Percentiles rank a stretch among this genome's conserved stretches.
Conservation (phyloP, 1,140 invertebrate genomes). For the Bactericera cockerelli region DNA sequence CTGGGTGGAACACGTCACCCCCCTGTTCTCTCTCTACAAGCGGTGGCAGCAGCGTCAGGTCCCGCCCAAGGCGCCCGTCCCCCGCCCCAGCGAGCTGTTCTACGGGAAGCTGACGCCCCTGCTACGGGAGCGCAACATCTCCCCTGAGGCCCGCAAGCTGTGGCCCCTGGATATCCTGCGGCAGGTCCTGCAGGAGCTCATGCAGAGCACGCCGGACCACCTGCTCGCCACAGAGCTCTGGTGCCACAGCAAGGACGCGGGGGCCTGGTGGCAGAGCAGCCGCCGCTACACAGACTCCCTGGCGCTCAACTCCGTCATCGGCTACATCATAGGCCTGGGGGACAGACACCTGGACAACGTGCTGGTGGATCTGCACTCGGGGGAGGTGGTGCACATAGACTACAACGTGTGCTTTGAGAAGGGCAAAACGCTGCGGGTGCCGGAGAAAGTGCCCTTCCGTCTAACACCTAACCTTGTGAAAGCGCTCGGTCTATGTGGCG, state of each 20-base stretch:
- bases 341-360: constrained; percentile 98
- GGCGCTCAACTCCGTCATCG: constrained; percentile 96
- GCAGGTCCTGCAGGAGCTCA: constrained; percentile 71
- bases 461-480: constrained; percentile 88
- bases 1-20: constrained; percentile 94
- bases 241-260: constrained; percentile 73
- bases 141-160: constrained; percentile 67
- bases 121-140: constrained; percentile 67
- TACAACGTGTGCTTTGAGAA: constrained; percentile 99
- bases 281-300: constrained; percentile 82
- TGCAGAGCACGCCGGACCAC: constrained; percentile 80
- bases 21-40: constrained; percentile 88
- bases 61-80: constrained; percentile 28
- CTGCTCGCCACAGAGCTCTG: constrained; percentile 84
- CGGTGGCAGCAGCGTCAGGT: constrained; percentile 74
- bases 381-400: constrained; percentile 97
- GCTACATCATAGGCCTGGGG: constrained; percentile 93
- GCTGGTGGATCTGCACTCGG: constrained; percentile 80
- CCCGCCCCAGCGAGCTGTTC: constrained; percentile 79
- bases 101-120: constrained; percentile 79
- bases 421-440: constrained; percentile 82
- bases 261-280: constrained; percentile 82
- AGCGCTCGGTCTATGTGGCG: constrained; percentile 82
- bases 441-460: constrained; percentile 94
- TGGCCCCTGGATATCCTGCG: constrained; percentile 74